Percentiles rank a stretch among this genome's conserved stretches.
Conservation (phyloP, 2,797 vertebrate genomes). For the Tenualosa thibaudeaui region DNA sequence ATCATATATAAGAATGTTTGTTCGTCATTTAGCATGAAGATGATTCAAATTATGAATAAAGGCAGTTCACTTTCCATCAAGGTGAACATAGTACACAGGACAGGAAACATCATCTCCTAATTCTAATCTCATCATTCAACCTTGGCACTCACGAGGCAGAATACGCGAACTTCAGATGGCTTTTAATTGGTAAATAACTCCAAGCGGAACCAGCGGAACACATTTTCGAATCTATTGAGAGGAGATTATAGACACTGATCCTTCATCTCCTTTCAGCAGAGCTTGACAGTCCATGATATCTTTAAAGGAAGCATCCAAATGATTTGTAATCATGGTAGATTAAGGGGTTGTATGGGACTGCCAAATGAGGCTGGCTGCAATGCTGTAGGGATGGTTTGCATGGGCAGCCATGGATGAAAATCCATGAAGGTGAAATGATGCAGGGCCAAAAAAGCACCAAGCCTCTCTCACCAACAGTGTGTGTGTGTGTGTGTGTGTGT, state of each 20-base stretch:
- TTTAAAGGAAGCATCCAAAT: neutral
- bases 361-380: neutral
- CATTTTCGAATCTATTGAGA: neutral
- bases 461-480: neutral
- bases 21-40: neutral
- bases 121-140: neutral
- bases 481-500: neutral
- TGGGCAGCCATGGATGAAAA: constrained; percentile 5
- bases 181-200: constrained; percentile 11
- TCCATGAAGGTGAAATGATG: neutral
- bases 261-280: neutral
- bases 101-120: neutral
- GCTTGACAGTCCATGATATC: neutral
- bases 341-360: neutral
- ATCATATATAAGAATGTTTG: neutral
- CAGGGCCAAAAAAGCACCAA: neutral
- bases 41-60: neutral
- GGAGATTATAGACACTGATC: neutral
- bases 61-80: neutral
- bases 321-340: neutral
- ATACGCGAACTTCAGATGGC: neutral
- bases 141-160: neutral
- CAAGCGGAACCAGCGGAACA: neutral
- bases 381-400: neutral
- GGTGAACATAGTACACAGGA: neutral